Evolutionary conservation across 2,797 vertebrate genomes (phyloP).

Genomic region (Anolis apletophallus): DNA sequence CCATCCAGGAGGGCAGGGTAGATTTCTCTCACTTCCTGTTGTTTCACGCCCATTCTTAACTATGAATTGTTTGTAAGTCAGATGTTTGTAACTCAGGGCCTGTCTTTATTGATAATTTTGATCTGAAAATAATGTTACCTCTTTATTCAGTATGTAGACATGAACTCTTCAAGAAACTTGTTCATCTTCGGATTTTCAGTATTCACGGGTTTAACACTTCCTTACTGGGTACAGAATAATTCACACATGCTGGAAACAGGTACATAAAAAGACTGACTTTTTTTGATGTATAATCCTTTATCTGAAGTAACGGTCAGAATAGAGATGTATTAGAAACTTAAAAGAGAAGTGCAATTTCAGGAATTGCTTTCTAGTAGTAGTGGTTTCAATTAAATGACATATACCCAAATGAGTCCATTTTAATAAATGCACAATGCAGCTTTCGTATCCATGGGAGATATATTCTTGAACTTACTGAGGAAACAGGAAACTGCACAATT

Average conservation of each 20-base stretch:
- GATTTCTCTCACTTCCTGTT: too few relatives aligned
- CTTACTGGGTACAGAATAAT: constrained; percentile 91
- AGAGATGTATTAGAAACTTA: constrained; percentile 1
- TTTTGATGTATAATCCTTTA: background rate
- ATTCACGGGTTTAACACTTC: constrained; percentile 89
- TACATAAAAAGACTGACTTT: constrained; percentile 59
- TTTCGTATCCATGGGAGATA: too few relatives aligned
- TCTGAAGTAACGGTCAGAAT: background rate
- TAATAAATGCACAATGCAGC: background rate
- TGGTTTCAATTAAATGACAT: background rate
- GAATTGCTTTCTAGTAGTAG: background rate
- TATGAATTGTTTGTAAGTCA: too few relatives aligned
- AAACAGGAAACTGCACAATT: too few relatives aligned
- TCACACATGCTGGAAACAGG: constrained; percentile 85
- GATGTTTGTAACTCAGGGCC: too few relatives aligned
- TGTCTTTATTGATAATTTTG: background rate
- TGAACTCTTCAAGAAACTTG: constrained; percentile 97
- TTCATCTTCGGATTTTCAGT: constrained; percentile 97
- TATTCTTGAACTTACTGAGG: too few relatives aligned
- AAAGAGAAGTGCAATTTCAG: background rate
- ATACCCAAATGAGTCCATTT: background rate
- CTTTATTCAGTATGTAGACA: constrained; percentile 87
- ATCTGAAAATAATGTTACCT: constrained; percentile 27
- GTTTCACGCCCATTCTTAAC: too few relatives aligned
- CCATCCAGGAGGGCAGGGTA: too few relatives aligned